Base-by-base conservation (phyloP, 2,797 vertebrate species). In the Enteromius thamalakanensis region DNA sequence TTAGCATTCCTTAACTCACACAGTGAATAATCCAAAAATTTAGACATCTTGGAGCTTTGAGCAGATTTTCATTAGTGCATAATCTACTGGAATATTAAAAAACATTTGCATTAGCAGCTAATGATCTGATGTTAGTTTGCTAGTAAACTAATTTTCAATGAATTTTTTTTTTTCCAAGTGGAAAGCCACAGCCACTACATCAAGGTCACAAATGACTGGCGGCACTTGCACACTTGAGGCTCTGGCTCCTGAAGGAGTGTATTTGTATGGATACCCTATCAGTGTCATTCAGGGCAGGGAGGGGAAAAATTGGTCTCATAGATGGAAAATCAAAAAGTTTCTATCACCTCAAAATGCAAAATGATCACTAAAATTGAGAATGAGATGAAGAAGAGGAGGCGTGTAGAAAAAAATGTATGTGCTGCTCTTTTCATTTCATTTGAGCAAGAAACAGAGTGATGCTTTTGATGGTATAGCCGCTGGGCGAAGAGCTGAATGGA, bases 401-500 rank as follows among this genome's bases (percentile, higher is more conserved):
- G 77, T 76, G 77, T 29, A 37, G 62, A 68, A 8, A 62, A 78
- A 68, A 60, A 79, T 80, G 81, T 72, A 77, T 9, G 62, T 68
- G 75, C 1, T 79, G 75, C 86, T 87, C 76, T 87, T 80, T 81
- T 84, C 68, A 83, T 81, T 86, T 76, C 47, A 86, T 86, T 77
- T 87, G 86, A 86, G 86, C 86, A 83, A 86, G 65, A 86, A 86
- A 81, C 45, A 19, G 77, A 82, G 77, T 19, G 23, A 65, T 47
- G 70, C 53, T 23, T 85, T 72, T 83, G 75, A 85, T 55, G 79
- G 67, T 76, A 64, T 79, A 69, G 78, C 80, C 42, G 42, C 70
- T 79, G 75, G 77, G 81, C 47, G 42, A 55, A 71, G 81, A 37
- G 21, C 11, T 34, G 75, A 92, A 91, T 89, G 88, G 84, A 89